Conservation (phyloP, 2,888 invertebrate genomes). For the Drosophila paranaensis region DNA sequence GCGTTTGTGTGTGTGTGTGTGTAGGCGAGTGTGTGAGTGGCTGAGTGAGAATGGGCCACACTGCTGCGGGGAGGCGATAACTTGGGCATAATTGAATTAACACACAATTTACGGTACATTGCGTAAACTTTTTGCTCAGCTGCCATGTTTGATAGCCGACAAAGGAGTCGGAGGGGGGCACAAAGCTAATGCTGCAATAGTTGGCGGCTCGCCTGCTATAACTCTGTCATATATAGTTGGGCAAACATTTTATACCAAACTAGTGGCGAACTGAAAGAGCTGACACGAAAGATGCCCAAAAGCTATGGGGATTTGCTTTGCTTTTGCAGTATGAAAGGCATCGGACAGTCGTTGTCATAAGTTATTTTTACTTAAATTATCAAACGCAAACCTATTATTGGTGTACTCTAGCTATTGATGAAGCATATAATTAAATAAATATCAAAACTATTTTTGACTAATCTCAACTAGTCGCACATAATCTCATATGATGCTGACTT, state of each 20-base stretch:
- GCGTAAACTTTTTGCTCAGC: slow-evolving; percentile 72
- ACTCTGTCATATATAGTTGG: slow-evolving; percentile 17
- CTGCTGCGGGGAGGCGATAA: slow-evolving; percentile 54
- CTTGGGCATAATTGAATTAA: slow-evolving; percentile 80
- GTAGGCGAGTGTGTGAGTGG: no score
- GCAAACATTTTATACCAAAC: slow-evolving; percentile 40
- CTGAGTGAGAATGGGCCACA: slow-evolving; percentile 11
- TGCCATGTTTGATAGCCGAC: slow-evolving; percentile 21
- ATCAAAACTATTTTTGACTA: not conserved
- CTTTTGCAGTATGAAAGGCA: slow-evolving; percentile 3
- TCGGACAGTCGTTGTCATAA: slow-evolving; percentile 3
- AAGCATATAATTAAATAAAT: not conserved
- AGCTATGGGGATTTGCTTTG: slow-evolving; percentile 6
- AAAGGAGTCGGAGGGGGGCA: not conserved
- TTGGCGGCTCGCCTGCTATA: slow-evolving; percentile 34
- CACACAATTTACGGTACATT: slow-evolving; percentile 82
- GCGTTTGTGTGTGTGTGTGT: slow-evolving; percentile 6
- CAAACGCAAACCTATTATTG: not conserved
- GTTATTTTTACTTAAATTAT: not conserved
- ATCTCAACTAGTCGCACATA: not conserved
- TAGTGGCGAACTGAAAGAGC: slow-evolving; percentile 51
- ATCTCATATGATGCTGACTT: not conserved
- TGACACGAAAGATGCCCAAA: slow-evolving; percentile 45
- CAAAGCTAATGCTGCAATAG: slow-evolving; percentile 27
- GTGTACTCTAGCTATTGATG: not conserved